A percentile compares a stretch with the other conserved stretches of the same genome.
phyloP scores from a whole-genome alignment of 2,113 vertebrate species.

The Xiphophorus hellerii region DNA sequence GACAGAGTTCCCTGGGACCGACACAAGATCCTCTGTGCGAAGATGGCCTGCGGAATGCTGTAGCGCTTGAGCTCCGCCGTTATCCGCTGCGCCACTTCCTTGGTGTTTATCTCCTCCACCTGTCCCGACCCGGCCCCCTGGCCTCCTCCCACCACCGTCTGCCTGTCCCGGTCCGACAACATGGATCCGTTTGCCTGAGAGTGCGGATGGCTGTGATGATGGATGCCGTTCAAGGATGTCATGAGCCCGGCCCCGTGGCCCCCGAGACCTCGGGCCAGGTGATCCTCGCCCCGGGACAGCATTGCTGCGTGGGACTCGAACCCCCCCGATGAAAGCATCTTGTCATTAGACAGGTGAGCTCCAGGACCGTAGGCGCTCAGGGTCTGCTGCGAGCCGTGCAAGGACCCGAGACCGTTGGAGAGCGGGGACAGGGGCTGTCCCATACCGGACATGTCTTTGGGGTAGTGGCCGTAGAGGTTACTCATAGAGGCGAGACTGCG shows the following conservation, averaged over 20 bases:
- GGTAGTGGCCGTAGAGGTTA: slow-evolving; percentile 94
- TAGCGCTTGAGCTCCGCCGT: slow-evolving; percentile 97
- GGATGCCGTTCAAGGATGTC: slow-evolving; percentile 88
- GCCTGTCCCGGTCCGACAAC: slow-evolving; percentile 86
- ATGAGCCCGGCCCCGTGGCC: slow-evolving; percentile 88
- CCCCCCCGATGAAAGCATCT: slow-evolving; percentile 91
- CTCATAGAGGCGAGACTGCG: slow-evolving; percentile 92
- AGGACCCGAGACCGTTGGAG: slow-evolving; percentile 89
- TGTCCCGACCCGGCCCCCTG: slow-evolving; percentile 87
- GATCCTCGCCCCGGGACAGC: slow-evolving; percentile 91
- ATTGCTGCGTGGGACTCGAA: slow-evolving; percentile 94
- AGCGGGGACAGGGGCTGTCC: slow-evolving; percentile 92
- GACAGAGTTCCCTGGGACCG: slow-evolving; percentile 97
- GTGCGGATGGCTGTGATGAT: slow-evolving; percentile 88
- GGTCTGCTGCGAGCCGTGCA: slow-evolving; percentile 93
- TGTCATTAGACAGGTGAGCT: slow-evolving; percentile 90
- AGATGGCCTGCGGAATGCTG: slow-evolving; percentile 99
- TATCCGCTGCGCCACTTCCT: slow-evolving; percentile 97
- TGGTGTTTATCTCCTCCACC: slow-evolving; percentile 98
- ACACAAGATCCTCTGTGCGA: slow-evolving; percentile 97
- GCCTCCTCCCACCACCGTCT: slow-evolving; percentile 79
- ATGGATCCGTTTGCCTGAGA: slow-evolving; percentile 85
- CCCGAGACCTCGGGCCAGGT: slow-evolving; percentile 88
- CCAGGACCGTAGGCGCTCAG: slow-evolving; percentile 88
- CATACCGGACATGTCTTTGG: slow-evolving; percentile 95